Percentiles rank a stretch among this genome's conserved stretches.
phyloP scores from a whole-genome alignment of 2,888 invertebrate genomes.

The Cheilosia soror region DNA sequence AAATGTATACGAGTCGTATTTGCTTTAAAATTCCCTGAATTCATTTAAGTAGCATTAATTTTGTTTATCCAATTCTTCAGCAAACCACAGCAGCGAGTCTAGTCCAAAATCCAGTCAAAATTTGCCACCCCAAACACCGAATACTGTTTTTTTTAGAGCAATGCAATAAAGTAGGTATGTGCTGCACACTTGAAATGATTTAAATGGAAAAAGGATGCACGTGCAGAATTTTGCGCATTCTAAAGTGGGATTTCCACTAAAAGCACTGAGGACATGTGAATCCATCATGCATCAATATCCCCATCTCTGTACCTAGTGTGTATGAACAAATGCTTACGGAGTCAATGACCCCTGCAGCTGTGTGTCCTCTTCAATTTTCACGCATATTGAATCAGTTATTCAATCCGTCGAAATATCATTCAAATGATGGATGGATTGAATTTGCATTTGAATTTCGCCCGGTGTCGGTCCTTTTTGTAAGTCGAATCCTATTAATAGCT shows the following conservation, averaged over 20 bases:
- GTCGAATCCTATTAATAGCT: background rate
- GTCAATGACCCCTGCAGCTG: constrained; percentile 31
- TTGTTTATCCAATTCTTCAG: too few species aligned
- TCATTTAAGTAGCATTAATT: too few species aligned
- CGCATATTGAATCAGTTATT: constrained; percentile 17
- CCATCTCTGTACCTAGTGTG: constrained; percentile 1
- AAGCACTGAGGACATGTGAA: constrained; percentile 26
- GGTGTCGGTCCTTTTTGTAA: background rate
- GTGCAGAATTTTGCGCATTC: constrained; percentile 37
- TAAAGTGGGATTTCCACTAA: constrained; percentile 26
- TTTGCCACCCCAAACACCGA: background rate
- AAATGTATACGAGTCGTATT: too few species aligned
- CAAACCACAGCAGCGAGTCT: too few species aligned
- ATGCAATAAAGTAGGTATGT: background rate
- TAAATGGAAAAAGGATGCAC: constrained; percentile 24
- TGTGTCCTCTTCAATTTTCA: constrained; percentile 5
- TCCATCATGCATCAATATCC: constrained; percentile 33
- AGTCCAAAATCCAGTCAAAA: too few species aligned
- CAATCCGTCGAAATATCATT: constrained; percentile 22
- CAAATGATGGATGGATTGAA: constrained; percentile 34
- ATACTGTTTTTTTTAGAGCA: constrained; percentile 1
- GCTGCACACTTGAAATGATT: constrained; percentile 17
- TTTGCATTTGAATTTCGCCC: background rate
- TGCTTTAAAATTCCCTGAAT: too few species aligned
- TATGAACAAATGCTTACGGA: constrained; percentile 13